Evolutionary conservation across 2,888 invertebrate genomes (phyloP).

Genomic region (Melitaea athalia): DNA sequence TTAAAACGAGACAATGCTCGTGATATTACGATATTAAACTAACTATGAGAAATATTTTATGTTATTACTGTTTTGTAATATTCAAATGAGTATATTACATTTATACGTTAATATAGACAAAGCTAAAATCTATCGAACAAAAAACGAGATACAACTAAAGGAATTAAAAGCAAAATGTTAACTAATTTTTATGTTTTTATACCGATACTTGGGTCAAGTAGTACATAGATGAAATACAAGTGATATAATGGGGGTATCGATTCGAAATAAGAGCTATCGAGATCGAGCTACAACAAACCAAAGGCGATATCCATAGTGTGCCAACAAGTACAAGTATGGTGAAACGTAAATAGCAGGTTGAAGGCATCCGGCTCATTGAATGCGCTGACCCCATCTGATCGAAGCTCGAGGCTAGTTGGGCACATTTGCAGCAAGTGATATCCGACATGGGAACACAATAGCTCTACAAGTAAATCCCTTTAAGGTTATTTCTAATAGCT

Average conservation of each 20-base stretch:
- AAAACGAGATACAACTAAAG: neutral
- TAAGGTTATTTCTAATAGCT: conserved; percentile 42
- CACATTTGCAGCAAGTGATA: conserved; percentile 60
- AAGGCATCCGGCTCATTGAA: conserved; percentile 81
- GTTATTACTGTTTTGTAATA: too few species aligned
- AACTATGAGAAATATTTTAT: too few species aligned
- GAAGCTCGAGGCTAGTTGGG: conserved; percentile 60
- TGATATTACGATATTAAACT: neutral
- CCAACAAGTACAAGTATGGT: conserved; percentile 76
- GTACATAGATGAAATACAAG: conserved; percentile 11
- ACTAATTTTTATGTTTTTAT: neutral
- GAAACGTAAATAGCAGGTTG: conserved; percentile 80
- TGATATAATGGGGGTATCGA: conserved; percentile 37
- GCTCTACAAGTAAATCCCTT: conserved; percentile 43
- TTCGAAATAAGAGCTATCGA: conserved; percentile 49
- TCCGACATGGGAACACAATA: conserved; percentile 49
- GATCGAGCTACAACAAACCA: conserved; percentile 58
- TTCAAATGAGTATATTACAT: too few species aligned
- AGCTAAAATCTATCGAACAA: neutral
- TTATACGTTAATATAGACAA: too few species aligned
- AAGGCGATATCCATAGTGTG: conserved; percentile 73
- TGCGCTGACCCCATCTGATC: conserved; percentile 82
- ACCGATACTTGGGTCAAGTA: neutral
- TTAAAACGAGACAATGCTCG: conserved; percentile 23
- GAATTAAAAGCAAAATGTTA: too few species aligned